Percentiles rank a stretch among this genome's conserved stretches.
These are phyloP conservation scores for Paramisgurnus dabryanus DNA, from an alignment of 2,113 vertebrate genomes.

Conservation along the genomic window DNA sequence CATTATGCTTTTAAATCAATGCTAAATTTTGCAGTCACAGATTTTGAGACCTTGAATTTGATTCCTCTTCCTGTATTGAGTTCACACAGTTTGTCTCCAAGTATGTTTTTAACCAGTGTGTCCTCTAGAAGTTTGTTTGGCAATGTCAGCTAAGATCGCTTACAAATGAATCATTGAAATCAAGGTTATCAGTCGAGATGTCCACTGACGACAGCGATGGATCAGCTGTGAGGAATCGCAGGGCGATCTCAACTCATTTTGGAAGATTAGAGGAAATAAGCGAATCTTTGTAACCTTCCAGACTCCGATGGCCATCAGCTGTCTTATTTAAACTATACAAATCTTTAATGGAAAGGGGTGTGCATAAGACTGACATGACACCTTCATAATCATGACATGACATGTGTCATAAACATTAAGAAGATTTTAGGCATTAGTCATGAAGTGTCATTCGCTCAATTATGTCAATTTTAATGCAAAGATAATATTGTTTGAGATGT, in stretches of 20 bases:
- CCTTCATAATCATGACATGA: no score
- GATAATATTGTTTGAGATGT: no score
- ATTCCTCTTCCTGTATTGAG: not conserved
- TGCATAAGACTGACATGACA: no score
- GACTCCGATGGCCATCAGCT: no score
- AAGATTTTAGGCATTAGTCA: no score
- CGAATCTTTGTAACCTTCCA: no score
- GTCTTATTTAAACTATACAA: no score
- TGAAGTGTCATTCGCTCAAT: no score
- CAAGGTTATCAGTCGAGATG: not conserved
- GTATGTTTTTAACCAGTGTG: not conserved
- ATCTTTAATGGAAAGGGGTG: no score
- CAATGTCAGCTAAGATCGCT: not conserved
- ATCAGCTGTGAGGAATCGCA: not conserved
- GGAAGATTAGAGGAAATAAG: not conserved
- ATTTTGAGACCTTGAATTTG: conserved; percentile 5
- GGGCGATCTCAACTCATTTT: not conserved
- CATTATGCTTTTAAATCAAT: no score
- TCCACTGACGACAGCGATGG: not conserved
- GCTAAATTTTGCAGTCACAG: not conserved
- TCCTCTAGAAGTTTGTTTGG: not conserved
- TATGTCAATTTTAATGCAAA: no score
- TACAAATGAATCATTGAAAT: conserved; percentile 18
- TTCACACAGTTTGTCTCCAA: not conserved
- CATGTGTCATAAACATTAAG: no score